Evolutionary conservation across 1,140 invertebrate species (phyloP), one percentile per base, ranked within the genome.

Genomic region (Linepithema humile): DNA sequence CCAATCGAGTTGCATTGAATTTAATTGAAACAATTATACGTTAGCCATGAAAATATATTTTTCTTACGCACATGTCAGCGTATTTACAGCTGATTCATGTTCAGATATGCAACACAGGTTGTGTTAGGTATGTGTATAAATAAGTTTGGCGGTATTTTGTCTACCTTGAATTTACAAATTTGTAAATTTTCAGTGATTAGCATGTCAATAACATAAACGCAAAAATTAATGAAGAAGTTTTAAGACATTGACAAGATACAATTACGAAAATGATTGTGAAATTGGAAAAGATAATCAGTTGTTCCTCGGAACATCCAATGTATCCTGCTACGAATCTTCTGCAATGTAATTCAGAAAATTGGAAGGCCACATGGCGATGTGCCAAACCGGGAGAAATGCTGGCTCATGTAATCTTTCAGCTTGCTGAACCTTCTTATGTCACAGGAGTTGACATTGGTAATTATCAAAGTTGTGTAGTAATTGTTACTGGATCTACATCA

Each of bases 371-470:
- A 10, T 94, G 94, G 94, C 85, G 91, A 87, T 94, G 92, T 83
- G 92, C 91, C 0, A 94, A 93, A 75, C 92, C 93, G 12, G 93
- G 92, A 43, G 93, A 93, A 77, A 88, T 93, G 83, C 74, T 94
- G 29, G 89, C 90, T 0, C 90, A 90, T 10, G 90, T 94, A 0
- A 92, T 91, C 45, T 92, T 94, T 82, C 88, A 94, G 82, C 80
- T 94, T 6, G 3, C 86, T 2, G 92, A 94, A 74, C 55, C 92
- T 1, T 88, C 90, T 0, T 91, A 88, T 4, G 93, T 94, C 55
- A 94, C 90, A 3, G 94, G 93, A 3, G 6, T 94, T 5, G 93
- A 94, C 10, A 91, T 94, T 55, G 93, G 91, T 20, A 94, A 94
- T 87, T 94, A 93, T 83, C 91, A 90, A 12, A 93, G 91, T 2